Percentiles rank a stretch among this genome's conserved stretches.
Evolutionary conservation across 2,888 invertebrate species (phyloP).

Genomic region (Microchrysa polita): DNA sequence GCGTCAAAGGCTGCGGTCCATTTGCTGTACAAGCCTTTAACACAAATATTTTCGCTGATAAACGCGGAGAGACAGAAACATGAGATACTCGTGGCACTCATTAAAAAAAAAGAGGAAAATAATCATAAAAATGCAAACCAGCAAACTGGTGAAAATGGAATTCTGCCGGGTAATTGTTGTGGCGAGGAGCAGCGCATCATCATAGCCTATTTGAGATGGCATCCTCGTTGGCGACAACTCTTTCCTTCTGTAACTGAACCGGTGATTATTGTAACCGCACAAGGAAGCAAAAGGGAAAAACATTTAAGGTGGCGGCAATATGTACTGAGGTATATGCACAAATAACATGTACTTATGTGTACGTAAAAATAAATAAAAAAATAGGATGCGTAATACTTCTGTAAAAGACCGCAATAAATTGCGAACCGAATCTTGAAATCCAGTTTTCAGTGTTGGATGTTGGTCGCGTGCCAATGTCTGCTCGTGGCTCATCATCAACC

Average conservation of each 20-base stretch:
- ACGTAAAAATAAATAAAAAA: neutral
- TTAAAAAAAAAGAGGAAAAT: too few relatives aligned
- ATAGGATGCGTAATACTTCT: conserved; percentile 2
- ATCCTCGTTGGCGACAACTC: conserved; percentile 10
- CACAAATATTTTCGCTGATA: conserved; percentile 16
- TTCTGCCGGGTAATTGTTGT: conserved; percentile 4
- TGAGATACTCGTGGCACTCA: too few relatives aligned
- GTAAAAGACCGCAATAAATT: conserved; percentile 31
- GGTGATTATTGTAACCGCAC: conserved; percentile 1
- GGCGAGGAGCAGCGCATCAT: neutral
- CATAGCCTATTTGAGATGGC: too few relatives aligned
- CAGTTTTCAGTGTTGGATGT: conserved; percentile 33
- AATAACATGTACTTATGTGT: neutral
- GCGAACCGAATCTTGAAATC: conserved; percentile 15
- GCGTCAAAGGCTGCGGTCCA: neutral
- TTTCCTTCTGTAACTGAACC: neutral
- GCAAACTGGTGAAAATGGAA: conserved; percentile 7
- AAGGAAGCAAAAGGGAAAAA: conserved; percentile 22
- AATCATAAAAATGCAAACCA: too few relatives aligned
- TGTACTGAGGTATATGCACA: neutral
- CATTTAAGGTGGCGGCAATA: neutral
- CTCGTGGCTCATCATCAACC: conserved; percentile 29
- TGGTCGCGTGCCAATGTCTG: conserved; percentile 41
- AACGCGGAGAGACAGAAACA: too few relatives aligned
- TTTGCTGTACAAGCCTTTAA: neutral